These are phyloP conservation scores for Magallana nippona DNA, from an alignment of 2,888 invertebrate species.

Conservation along the genomic window DNA sequence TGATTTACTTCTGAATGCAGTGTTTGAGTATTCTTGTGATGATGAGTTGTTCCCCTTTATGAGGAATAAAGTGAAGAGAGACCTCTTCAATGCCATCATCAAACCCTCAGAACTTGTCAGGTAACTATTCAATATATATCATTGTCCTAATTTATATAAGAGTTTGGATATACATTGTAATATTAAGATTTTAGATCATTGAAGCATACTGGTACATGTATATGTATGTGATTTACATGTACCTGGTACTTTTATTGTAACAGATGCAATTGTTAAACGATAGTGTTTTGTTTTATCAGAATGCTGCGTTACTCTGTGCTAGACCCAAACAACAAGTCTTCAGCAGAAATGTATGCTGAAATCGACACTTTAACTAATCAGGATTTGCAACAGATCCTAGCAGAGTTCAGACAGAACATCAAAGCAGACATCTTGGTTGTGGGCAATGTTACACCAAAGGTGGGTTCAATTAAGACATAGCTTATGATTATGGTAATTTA, in stretches of 20 bases:
- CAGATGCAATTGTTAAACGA: not conserved
- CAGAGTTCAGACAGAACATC: constrained; percentile 83
- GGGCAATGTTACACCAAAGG: constrained; percentile 85
- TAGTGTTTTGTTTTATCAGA: constrained; percentile 49
- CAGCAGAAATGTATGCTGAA: constrained; percentile 85
- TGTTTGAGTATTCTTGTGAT: constrained; percentile 83
- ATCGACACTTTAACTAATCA: constrained; percentile 77
- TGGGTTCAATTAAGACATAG: constrained; percentile 29
- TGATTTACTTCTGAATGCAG: constrained; percentile 85
- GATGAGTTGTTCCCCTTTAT: constrained; percentile 86
- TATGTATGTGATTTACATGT: too few relatives aligned
- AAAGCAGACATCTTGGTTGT: constrained; percentile 89
- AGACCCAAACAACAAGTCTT: constrained; percentile 85
- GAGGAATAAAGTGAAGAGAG: constrained; percentile 85
- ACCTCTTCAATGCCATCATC: constrained; percentile 86
- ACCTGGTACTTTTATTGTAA: not conserved
- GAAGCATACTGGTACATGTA: too few relatives aligned
- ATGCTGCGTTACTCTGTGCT: constrained; percentile 78
- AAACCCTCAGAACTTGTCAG: constrained; percentile 87
- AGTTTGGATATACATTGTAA: too few relatives aligned
- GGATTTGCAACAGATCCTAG: constrained; percentile 84
- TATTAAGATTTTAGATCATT: too few relatives aligned
- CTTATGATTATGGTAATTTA: not conserved
- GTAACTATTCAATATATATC: constrained; percentile 80
- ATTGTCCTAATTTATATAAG: too few relatives aligned